Base-by-base conservation (phyloP, 2,797 vertebrate species). In the Adelosebastes latens region DNA sequence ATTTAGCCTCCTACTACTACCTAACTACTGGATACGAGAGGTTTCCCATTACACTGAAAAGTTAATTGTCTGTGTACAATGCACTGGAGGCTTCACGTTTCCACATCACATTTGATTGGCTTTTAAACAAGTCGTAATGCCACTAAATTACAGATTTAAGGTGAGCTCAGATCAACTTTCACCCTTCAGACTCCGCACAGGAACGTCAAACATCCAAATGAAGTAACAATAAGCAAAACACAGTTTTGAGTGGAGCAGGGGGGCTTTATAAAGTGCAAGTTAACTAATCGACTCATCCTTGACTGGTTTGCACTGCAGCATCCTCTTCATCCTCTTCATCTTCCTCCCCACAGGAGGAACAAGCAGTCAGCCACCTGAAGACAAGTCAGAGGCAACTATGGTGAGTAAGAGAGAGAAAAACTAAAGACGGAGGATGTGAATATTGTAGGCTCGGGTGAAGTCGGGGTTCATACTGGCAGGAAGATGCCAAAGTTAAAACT, bases 321-420 rank as follows among this genome's bases (percentile, higher is more conserved):
- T 70, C 32, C n/a, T 31, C 25, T 32, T 60, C 73, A 56, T 14
- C 9, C 2, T 63, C 25, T 32, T 49, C 18, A 8, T 78, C n/a
- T 74, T 76, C 46, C 27, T 71, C 60, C 14, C 62, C 32, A 6
- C 78, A 88, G 81, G 75, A 83, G 36, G 31, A 88, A 59, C 11
- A 55, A 49, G 61, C 59, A 62, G 20, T 55, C 56, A 0, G 31
- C 59, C 75, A 36, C 60, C 80, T 80, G 72, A 91, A 72, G 90
- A 92, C 88, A 4, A 88, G 52, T 85, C 83, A 36, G 62, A 89
- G 75, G 83, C 83, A 91, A 85, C 83, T 39, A 96, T 96, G 96
- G 96, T 96, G 84, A 95, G 95, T 87, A 27, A 42, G 8, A 24
- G 3, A 2, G n/a, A n/a, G 25, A 32, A 27, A 36, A 61, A 27